Conservation (phyloP, 2,797 vertebrate genomes). For the Gallinago nigripennis region DNA sequence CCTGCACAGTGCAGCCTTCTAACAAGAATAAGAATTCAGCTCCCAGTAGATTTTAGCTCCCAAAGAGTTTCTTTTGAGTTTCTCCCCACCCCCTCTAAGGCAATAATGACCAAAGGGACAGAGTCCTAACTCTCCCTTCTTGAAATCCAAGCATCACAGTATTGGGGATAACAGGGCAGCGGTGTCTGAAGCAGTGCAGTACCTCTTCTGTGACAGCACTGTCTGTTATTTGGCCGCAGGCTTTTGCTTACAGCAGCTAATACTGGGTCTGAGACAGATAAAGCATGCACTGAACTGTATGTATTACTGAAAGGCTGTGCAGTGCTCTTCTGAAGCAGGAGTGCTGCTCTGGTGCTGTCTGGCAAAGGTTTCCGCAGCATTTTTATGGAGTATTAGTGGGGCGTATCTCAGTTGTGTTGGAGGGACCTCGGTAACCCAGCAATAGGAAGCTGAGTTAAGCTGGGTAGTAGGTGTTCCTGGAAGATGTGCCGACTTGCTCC, state of each 20-base stretch:
- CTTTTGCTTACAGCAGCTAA: neutral
- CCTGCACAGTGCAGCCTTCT: constrained; percentile 48
- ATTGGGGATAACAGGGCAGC: constrained; percentile 10
- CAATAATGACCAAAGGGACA: constrained; percentile 53
- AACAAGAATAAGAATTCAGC: constrained; percentile 21
- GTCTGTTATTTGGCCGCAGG: neutral
- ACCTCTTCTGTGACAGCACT: neutral
- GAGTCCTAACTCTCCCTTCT: constrained; percentile 31
- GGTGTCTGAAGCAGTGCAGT: neutral
- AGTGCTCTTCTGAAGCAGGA: neutral
- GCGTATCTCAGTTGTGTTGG: neutral
- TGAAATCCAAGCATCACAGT: constrained; percentile 17
- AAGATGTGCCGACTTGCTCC: constrained; percentile 50
- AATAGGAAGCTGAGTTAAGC: constrained; percentile 41
- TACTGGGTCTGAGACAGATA: neutral
- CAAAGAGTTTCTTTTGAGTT: constrained; percentile 31
- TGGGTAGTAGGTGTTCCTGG: neutral
- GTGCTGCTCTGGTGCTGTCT: neutral
- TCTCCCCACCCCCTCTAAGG: neutral
- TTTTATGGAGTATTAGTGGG: neutral
- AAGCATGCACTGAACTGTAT: constrained; percentile 9
- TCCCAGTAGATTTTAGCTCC: constrained; percentile 5
- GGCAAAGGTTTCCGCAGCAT: neutral
- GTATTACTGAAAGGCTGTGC: neutral
- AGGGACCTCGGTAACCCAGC: constrained; percentile 19